These are phyloP conservation scores for Aleiodes testaceus DNA, from an alignment of 2,888 invertebrate species.

Conservation along the genomic window DNA sequence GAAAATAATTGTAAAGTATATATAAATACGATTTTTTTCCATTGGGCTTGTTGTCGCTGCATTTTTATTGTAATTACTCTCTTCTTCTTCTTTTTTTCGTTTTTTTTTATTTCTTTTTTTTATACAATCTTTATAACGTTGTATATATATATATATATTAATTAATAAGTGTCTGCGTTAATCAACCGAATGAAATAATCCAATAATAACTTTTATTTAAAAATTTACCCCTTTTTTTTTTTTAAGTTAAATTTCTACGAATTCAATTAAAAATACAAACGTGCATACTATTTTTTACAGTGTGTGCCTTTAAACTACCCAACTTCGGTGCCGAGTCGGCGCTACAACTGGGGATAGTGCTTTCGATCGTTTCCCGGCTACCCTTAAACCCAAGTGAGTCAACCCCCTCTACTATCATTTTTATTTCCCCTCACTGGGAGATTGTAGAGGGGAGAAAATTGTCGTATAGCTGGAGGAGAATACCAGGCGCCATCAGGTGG, in stretches of 20 bases:
- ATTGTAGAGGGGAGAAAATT: too few relatives aligned
- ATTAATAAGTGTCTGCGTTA: slow-evolving; percentile 37
- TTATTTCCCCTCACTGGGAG: too few relatives aligned
- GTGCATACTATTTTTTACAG: slow-evolving; percentile 69
- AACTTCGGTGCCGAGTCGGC: slow-evolving; percentile 71
- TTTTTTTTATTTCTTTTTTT: slow-evolving; percentile 39
- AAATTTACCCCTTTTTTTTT: slow-evolving; percentile 30
- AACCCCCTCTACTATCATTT: slow-evolving; percentile 10
- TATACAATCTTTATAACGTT: slow-evolving; percentile 23
- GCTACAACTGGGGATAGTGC: slow-evolving; percentile 66
- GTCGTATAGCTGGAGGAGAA: slow-evolving; percentile 35
- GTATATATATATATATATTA: slow-evolving; percentile 21
- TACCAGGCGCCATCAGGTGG: slow-evolving; percentile 48
- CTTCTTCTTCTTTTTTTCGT: slow-evolving; percentile 39
- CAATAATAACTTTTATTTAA: slow-evolving; percentile 38
- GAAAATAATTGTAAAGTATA: slow-evolving; percentile 70
- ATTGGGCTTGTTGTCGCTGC: slow-evolving; percentile 64
- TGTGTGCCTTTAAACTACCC: slow-evolving; percentile 71
- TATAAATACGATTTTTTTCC: slow-evolving; percentile 67
- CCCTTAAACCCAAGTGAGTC: slow-evolving; percentile 49
- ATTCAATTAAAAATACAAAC: slow-evolving; percentile 62
- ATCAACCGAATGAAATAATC: slow-evolving; percentile 49
- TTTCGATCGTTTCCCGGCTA: slow-evolving; percentile 59
- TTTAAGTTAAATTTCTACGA: slow-evolving; percentile 48
- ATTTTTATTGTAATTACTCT: slow-evolving; percentile 53